Evolutionary conservation across 2,888 invertebrate genomes (phyloP), one percentile per base, ranked within the genome.

Genomic region (Amblyjoppa proteus): DNA sequence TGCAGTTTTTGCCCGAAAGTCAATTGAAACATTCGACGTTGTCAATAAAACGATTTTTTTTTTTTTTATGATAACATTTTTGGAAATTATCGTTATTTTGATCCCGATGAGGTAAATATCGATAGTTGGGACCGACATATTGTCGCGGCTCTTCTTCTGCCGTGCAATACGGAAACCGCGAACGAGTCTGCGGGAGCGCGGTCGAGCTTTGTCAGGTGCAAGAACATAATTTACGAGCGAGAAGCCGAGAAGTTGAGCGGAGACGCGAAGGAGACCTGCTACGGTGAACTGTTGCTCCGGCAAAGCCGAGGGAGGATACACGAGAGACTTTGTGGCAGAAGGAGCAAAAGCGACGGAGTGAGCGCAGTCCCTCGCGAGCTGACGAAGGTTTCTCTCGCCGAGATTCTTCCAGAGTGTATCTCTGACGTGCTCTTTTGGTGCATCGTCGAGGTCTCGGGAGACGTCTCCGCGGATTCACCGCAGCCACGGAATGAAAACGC

Each of bases 161-260:
- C 51, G 34, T 49, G 38, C 66, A 53, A 78, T 64, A 74, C 53
- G 73, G 69, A 69, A 79, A 82, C 78, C 78, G 61, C 69, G 64
- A 71, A 76, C 34, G 64, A 34, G 34, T 34, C 34, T 34, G 64
- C 64, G 31, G 58, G 51, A 81, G 78, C 61, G 75, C 68, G 79
- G 79, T 64, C 76, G 53, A 80, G 79, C 79, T 75, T 75, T 79
- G 79, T 69, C 64, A 75, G 82, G 82, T 73, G 90, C 90, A 92
- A 92, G 91, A 92, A 92, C 90, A 88, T 91, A 91, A 92, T 92
- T 92, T 92, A 92, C 91, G 91, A 90, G 88, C 88, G 86, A 86
- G 73, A 73, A 69, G 28, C 45, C 5, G 70, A 80, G 81, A 56
- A 70, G 79, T 51, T 58, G 28, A 58, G 61, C 31, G 31, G 64